Evolutionary conservation across 2,113 vertebrate species (phyloP).

Genomic region (Xiphophorus hellerii): DNA sequence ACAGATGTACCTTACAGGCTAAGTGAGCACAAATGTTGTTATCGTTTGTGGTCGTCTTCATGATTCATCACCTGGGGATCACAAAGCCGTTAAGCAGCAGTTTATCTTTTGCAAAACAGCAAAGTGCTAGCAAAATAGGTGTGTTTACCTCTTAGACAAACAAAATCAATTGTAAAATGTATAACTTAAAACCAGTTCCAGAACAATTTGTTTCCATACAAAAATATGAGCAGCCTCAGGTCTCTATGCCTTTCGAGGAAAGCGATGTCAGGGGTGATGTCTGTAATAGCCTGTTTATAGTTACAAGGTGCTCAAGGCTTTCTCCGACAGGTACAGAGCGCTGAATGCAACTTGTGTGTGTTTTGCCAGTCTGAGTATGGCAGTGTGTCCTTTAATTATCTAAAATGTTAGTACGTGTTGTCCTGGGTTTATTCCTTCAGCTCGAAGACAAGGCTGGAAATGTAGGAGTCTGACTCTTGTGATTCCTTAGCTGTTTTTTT

Average conservation of each 20-base stretch:
- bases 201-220: not conserved
- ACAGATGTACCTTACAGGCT: not conserved
- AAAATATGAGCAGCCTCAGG: not conserved
- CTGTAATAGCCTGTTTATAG: not conserved
- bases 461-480: not conserved
- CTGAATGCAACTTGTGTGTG: not conserved
- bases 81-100: too few relatives aligned
- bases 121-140: too few relatives aligned
- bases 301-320: not conserved
- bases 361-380: not conserved
- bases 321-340: not conserved
- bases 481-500: not conserved
- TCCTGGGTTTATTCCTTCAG: not conserved
- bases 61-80: too few relatives aligned
- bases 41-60: not conserved
- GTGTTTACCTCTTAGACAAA: too few relatives aligned
- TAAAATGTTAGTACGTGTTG: not conserved
- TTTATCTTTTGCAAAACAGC: too few relatives aligned
- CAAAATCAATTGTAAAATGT: too few relatives aligned
- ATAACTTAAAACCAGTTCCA: not conserved
- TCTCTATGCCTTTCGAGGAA: not conserved
- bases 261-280: not conserved
- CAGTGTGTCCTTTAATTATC: conserved; percentile 1
- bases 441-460: not conserved
- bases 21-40: not conserved